Evolutionary conservation across 2,888 invertebrate species (phyloP), one percentile per base, ranked within the genome.

Genomic region (Metopia argyrocephala): DNA sequence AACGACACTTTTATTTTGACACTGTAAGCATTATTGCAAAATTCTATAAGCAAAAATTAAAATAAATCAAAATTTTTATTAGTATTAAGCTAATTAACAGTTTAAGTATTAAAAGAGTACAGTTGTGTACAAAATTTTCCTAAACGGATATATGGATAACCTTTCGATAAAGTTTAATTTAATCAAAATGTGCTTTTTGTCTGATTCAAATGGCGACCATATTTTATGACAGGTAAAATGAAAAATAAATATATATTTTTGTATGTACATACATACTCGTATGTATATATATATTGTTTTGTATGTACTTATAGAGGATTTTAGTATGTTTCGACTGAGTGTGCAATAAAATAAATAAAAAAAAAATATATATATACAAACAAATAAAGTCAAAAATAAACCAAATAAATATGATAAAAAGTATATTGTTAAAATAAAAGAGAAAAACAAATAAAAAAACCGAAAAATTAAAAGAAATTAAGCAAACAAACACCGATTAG

Each of bases 121-220:
- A 86, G 85, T 86, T 85, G 81, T 28, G 79, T 75, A 31, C 68
- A 78, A 74, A 78, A 83, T 66, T 57, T 75, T 69, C 12, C 18
- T 12, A n/a, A 68, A 46, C 21, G 31, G 23, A 66, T 28, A 20
- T 46, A 38, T 28, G 56, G 38, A 69, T 73, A 62, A 69, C 61
- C 38, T 75, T 68, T 56, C 23, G 50, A 71, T 78, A 73, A 70
- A 65, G 76, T 66, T 57, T 66, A 59, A 71, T 62, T 75, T 65
- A 83, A 79, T 78, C 62, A 68, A 82, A 78, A 12, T 74, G 69
- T 59, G 21, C 28, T 38, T 15, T 69, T 81, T 76, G 62, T 46
- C 9, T n/a, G 74, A 79, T 78, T 70, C 73, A 66, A 73, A 62
- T 52, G 38, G 68, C 48, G 46, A 54, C 52, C 54, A 57, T 50